Evolutionary conservation across 2,797 vertebrate species (phyloP).

Genomic region (Lacerta agilis): DNA sequence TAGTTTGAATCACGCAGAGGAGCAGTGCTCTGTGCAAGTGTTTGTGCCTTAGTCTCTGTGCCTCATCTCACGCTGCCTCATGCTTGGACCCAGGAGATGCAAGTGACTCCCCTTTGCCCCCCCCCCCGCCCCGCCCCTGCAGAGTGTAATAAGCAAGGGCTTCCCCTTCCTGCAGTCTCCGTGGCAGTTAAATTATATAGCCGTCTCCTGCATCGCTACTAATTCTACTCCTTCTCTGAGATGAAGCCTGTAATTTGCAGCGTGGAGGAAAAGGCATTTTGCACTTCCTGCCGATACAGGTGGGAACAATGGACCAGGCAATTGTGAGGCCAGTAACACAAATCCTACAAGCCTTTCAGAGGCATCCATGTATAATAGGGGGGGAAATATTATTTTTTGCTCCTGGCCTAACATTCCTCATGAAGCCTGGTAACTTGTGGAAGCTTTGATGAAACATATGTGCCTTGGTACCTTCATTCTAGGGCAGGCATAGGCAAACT

Average conservation of each 20-base stretch:
- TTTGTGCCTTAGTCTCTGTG: neutral
- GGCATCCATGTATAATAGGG: neutral
- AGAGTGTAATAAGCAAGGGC: constrained; percentile 11
- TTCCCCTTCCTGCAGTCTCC: neutral
- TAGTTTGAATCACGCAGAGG: neutral
- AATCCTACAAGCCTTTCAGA: neutral
- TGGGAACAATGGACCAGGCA: neutral
- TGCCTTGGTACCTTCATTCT: neutral
- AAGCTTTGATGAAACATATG: neutral
- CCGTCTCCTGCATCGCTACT: neutral
- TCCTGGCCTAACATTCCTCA: neutral
- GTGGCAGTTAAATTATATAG: constrained; percentile 20
- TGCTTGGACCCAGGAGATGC: neutral
- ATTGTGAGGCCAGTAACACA: neutral
- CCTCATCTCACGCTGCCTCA: neutral
- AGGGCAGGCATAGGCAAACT: neutral
- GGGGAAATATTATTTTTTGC: neutral
- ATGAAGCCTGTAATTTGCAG: constrained; percentile 1
- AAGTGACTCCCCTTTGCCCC: neutral
- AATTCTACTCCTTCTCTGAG: neutral
- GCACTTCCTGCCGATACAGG: neutral
- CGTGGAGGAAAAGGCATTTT: neutral
- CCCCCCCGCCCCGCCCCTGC: neutral
- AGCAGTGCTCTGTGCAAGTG: neutral
- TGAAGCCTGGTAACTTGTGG: neutral